A percentile compares a stretch with the other conserved stretches of the same genome.
phyloP scores from a whole-genome alignment of 2,113 vertebrate species.

The Macaca mulatta region DNA sequence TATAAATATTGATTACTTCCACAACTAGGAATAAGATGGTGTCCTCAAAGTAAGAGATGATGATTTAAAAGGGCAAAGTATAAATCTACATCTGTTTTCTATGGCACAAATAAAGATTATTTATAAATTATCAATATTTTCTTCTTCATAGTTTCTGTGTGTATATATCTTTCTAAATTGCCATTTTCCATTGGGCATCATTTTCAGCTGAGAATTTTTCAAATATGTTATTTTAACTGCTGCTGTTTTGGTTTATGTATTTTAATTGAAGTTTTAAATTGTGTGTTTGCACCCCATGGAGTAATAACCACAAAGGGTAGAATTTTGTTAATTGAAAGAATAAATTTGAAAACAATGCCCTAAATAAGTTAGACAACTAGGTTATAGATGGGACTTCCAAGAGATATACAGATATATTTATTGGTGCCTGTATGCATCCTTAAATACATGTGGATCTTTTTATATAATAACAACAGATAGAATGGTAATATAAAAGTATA shows the following conservation, averaged over 20 bases:
- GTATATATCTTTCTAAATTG: slow-evolving; percentile 65
- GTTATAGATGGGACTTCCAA: slow-evolving; percentile 53
- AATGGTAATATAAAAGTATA: slow-evolving; percentile 16
- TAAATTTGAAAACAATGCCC: slow-evolving; percentile 77
- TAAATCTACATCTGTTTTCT: slow-evolving; percentile 13
- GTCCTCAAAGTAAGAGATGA: background rate
- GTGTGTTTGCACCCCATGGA: slow-evolving; percentile 71
- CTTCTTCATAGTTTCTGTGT: slow-evolving; percentile 28
- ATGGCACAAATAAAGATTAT: slow-evolving; percentile 19
- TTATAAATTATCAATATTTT: slow-evolving; percentile 51
- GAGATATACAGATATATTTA: background rate
- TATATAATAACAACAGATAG: background rate
- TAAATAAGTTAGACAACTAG: slow-evolving; percentile 70
- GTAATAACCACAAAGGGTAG: slow-evolving; percentile 68
- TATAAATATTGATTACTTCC: slow-evolving; percentile 4
- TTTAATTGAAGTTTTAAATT: slow-evolving; percentile 81
- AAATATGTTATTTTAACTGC: slow-evolving; percentile 74
- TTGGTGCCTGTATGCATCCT: background rate
- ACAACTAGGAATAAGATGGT: background rate
- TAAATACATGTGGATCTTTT: slow-evolving; percentile 26
- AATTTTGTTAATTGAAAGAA: slow-evolving; percentile 80
- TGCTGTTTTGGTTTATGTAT: slow-evolving; percentile 70
- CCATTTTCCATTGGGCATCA: slow-evolving; percentile 35
- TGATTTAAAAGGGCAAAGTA: background rate
- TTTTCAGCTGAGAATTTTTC: slow-evolving; percentile 66